A percentile compares a stretch with the other conserved stretches of the same genome.
phyloP scores from a whole-genome alignment of 2,888 invertebrate species.

The Drosophila testacea region DNA sequence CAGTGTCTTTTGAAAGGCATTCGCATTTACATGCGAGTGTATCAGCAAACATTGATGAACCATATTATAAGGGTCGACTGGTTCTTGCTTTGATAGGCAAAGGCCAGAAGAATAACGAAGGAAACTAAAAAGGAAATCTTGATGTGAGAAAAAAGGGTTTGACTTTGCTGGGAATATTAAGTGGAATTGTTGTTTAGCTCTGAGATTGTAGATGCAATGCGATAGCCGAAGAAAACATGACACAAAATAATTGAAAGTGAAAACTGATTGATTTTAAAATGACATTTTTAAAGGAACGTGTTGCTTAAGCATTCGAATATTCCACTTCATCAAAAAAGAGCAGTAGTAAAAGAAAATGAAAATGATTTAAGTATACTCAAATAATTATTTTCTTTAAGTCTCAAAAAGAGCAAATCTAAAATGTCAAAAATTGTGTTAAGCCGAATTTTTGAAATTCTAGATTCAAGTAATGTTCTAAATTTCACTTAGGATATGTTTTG shows the following conservation, averaged over 20 bases:
- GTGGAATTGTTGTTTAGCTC: slow-evolving; percentile 2
- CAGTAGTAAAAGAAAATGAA: no score
- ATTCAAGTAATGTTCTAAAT: no score
- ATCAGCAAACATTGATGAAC: slow-evolving; percentile 42
- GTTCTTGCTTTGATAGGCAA: slow-evolving; percentile 25
- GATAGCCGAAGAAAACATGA: background rate
- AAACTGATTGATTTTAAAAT: slow-evolving; percentile 8
- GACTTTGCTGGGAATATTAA: slow-evolving; percentile 31
- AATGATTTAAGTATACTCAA: no score
- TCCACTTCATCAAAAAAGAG: background rate
- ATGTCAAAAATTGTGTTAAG: no score
- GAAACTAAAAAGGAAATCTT: slow-evolving; percentile 58
- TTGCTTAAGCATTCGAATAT: background rate
- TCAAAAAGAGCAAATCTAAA: no score
- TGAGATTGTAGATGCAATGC: slow-evolving; percentile 4
- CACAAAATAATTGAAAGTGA: slow-evolving; percentile 7
- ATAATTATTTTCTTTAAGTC: no score
- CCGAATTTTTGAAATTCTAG: no score
- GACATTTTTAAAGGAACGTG: background rate
- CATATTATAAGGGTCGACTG: slow-evolving; percentile 50
- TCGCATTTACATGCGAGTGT: slow-evolving; percentile 25
- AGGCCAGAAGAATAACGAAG: slow-evolving; percentile 17
- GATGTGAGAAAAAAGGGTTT: slow-evolving; percentile 51
- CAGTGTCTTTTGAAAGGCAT: slow-evolving; percentile 37
- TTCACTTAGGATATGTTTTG: no score